Conservation (phyloP, 2,797 vertebrate genomes). For the Sparidentex hasta region DNA sequence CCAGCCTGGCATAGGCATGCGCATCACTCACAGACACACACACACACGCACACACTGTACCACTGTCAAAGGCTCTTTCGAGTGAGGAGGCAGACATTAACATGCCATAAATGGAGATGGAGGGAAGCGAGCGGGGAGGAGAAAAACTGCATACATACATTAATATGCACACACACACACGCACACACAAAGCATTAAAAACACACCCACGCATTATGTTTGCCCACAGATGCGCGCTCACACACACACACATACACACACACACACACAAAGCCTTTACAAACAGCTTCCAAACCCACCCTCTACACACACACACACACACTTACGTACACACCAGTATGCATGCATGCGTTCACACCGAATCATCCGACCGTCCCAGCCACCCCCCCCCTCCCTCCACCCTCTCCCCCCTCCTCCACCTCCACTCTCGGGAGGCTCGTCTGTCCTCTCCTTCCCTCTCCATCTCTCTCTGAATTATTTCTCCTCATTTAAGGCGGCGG, state of each 20-base stretch:
- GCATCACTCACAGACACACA: slow-evolving; percentile 52
- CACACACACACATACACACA: slow-evolving; percentile 26
- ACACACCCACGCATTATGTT: slow-evolving; percentile 52
- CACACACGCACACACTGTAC: slow-evolving; percentile 39
- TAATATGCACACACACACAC: slow-evolving; percentile 62
- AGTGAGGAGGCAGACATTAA: slow-evolving; percentile 80
- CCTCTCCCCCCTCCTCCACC: slow-evolving; percentile 8
- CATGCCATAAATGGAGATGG: slow-evolving; percentile 81
- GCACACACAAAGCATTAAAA: slow-evolving; percentile 41
- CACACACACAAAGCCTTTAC: slow-evolving; percentile 51
- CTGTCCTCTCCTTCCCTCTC: slow-evolving; percentile 65
- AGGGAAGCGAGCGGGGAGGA: slow-evolving; percentile 52
- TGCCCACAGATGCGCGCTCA: slow-evolving; percentile 27
- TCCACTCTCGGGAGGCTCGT: slow-evolving; percentile 53
- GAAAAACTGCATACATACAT: slow-evolving; percentile 68
- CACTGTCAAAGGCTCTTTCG: slow-evolving; percentile 68
- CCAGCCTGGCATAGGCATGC: slow-evolving; percentile 61
- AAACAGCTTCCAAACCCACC: slow-evolving; percentile 46
- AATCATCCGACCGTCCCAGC: slow-evolving; percentile 67
- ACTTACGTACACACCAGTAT: slow-evolving; percentile 53
- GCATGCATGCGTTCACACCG: slow-evolving; percentile 73
- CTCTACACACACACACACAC: slow-evolving; percentile 33
- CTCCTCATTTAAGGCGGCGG: slow-evolving; percentile 65
- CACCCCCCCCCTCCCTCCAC: background rate
- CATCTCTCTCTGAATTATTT: slow-evolving; percentile 32